phyloP scores from a whole-genome alignment of 2,888 invertebrate genomes.

The Girardia tigrina region DNA sequence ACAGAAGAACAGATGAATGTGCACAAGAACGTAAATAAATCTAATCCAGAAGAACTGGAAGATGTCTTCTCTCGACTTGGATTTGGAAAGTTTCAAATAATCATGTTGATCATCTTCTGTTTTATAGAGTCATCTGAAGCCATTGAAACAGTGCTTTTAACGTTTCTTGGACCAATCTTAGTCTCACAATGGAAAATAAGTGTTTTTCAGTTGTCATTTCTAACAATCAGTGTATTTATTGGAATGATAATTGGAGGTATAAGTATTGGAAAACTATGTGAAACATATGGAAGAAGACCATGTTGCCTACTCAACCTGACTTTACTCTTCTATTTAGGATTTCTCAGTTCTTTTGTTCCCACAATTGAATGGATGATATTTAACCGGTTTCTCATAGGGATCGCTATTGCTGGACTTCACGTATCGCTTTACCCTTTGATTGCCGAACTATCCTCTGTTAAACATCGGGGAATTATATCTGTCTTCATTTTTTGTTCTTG shows the following conservation, averaged over 20 bases:
- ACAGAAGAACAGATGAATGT: too few species aligned
- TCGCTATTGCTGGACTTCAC: slow-evolving; percentile 42
- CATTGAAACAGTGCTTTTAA: slow-evolving; percentile 47
- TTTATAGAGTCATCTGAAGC: slow-evolving; percentile 45
- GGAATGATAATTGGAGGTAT: slow-evolving; percentile 48
- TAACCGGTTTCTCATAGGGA: slow-evolving; percentile 45
- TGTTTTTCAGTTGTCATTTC: slow-evolving; percentile 44
- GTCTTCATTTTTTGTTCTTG: slow-evolving; percentile 45
- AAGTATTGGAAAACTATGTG: slow-evolving; percentile 44
- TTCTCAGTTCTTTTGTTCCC: slow-evolving; percentile 41
- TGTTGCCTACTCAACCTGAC: background rate
- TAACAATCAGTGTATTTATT: slow-evolving; percentile 46
- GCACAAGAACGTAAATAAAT: too few species aligned
- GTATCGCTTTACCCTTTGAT: slow-evolving; percentile 43
- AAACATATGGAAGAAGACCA: slow-evolving; percentile 44
- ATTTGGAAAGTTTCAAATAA: slow-evolving; percentile 36
- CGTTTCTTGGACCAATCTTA: slow-evolving; percentile 46
- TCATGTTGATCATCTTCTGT: slow-evolving; percentile 31
- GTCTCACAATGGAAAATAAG: slow-evolving; percentile 46
- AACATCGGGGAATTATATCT: slow-evolving; percentile 25
- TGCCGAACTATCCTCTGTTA: slow-evolving; percentile 44
- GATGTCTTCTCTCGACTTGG: slow-evolving; percentile 34
- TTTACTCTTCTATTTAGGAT: slow-evolving; percentile 35
- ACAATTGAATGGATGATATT: slow-evolving; percentile 45
- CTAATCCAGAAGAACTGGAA: background rate